These are phyloP conservation scores for Anarrhichthys ocellatus DNA, from an alignment of 2,113 vertebrate species.

Conservation along the genomic window DNA sequence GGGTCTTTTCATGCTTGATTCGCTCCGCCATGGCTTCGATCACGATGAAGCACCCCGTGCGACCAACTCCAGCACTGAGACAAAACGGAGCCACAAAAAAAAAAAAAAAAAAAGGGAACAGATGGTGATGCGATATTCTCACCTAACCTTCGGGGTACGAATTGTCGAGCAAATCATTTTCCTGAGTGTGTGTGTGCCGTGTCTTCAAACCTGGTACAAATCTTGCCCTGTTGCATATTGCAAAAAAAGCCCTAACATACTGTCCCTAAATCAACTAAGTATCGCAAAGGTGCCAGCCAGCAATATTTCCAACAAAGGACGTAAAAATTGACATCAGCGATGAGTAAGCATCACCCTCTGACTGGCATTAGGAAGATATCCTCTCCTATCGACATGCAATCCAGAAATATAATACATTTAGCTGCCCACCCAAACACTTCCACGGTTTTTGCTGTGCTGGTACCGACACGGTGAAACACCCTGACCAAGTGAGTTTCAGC, in stretches of 20 bases:
- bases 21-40: conserved; percentile 98
- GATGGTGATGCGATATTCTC: conserved; percentile 25
- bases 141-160: conserved; percentile 9
- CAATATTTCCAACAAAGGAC: conserved; percentile 68
- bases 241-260: conserved; percentile 10
- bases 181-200: conserved; percentile 6
- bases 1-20: conserved; percentile 97
- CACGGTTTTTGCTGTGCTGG: conserved; percentile 70
- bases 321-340: conserved; percentile 69
- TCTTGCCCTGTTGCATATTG: conserved; percentile 17
- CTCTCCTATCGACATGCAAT: conserved; percentile 66
- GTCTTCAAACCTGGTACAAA: conserved; percentile 25
- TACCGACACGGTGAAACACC: conserved; percentile 59
- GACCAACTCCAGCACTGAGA: conserved; percentile 94
- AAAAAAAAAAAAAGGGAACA: background rate
- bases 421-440: conserved; percentile 76
- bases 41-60: conserved; percentile 98
- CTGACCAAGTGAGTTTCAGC: conserved; percentile 71
- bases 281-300: conserved; percentile 59
- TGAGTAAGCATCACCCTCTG: conserved; percentile 68
- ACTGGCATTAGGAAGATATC: conserved; percentile 64
- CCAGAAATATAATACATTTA: conserved; percentile 72
- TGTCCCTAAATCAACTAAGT: conserved; percentile 52
- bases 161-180: background rate
- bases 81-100: background rate